Conservation (phyloP, 2,113 vertebrate genomes). For the Brachypodius melanocephalos region DNA sequence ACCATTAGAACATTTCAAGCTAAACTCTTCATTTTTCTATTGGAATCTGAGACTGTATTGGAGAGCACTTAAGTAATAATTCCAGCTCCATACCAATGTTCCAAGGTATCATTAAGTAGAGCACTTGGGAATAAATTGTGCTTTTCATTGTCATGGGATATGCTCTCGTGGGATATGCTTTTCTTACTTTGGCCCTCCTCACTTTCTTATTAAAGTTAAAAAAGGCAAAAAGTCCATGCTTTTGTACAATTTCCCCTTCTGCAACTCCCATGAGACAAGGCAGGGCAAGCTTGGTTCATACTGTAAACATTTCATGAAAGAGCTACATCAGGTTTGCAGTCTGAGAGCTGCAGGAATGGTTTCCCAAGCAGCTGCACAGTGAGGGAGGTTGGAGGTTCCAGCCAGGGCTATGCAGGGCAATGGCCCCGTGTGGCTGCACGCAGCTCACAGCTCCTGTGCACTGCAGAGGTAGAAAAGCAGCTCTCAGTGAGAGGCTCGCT, state of each 20-base stretch:
- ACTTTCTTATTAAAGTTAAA: not conserved
- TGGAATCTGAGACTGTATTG: not conserved
- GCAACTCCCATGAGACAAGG: not conserved
- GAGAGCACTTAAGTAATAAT: slow-evolving; percentile 1
- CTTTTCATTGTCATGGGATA: not conserved
- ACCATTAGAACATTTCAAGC: slow-evolving; percentile 1
- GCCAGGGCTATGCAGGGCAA: not conserved
- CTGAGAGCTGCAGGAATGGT: not conserved
- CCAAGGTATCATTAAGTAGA: not conserved
- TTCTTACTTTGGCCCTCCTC: not conserved
- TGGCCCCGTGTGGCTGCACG: not conserved
- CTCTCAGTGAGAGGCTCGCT: not conserved
- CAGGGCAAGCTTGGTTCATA: not conserved
- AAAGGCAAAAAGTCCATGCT: not conserved
- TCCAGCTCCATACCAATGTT: not conserved
- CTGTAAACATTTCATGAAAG: not conserved
- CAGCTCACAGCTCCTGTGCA: not conserved
- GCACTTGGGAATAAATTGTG: not conserved
- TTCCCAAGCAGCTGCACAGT: not conserved
- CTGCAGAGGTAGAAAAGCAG: not conserved
- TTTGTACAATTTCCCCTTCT: not conserved
- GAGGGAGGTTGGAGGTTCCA: not conserved
- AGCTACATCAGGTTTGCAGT: not conserved
- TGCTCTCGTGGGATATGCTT: not conserved
- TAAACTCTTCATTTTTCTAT: not conserved